phyloP scores from a whole-genome alignment of 1,140 invertebrate genomes.

The Drosophila yakuba region DNA sequence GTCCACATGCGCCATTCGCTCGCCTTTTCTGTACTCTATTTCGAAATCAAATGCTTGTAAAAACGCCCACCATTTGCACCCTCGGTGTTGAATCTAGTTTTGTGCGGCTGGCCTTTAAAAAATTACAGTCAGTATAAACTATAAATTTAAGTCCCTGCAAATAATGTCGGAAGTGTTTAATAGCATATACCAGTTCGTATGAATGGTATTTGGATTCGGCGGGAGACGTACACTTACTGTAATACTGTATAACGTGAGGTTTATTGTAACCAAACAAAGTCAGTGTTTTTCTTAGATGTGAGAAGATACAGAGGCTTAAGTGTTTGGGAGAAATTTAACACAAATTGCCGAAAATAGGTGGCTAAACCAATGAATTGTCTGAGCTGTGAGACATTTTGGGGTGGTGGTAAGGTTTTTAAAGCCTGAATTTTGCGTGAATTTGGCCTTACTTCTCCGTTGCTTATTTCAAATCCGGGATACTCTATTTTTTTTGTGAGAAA shows the following conservation, averaged over 20 bases:
- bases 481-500: background rate
- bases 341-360: background rate
- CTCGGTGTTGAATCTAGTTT: background rate
- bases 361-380: background rate
- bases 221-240: conserved; percentile 2
- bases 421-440: background rate
- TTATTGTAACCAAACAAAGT: background rate
- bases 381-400: background rate
- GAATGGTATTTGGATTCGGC: background rate
- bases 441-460: background rate
- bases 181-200: no score
- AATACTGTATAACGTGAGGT: no score
- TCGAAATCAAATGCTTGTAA: conserved; percentile 7
- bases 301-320: background rate
- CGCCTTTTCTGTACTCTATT: background rate
- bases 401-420: background rate
- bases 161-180: background rate
- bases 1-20: background rate
- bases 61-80: conserved; percentile 10
- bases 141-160: conserved; percentile 10
- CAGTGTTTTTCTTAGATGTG: background rate
- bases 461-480: background rate
- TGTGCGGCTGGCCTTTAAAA: background rate
- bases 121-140: conserved; percentile 3
- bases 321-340: background rate